Percentiles rank a stretch among this genome's conserved stretches.
Conservation (phyloP, 2,888 invertebrate genomes). For the Atrina japonica region DNA sequence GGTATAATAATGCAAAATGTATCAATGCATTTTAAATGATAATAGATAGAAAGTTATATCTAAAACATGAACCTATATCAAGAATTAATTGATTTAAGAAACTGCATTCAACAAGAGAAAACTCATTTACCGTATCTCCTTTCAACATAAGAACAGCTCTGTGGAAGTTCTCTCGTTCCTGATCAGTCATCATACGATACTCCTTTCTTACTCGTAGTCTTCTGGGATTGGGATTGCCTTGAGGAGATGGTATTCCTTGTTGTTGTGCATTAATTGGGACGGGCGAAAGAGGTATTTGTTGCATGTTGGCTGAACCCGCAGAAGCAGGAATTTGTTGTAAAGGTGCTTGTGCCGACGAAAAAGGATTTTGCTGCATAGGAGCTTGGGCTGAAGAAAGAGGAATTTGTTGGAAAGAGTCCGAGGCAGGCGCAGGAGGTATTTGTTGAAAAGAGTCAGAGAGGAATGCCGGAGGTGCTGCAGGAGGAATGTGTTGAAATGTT, state of each 20-base stretch:
- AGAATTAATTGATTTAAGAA: no score
- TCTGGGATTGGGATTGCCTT: conserved; percentile 3
- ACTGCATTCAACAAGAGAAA: no score
- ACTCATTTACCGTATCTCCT: conserved; percentile 66
- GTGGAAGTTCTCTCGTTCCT: conserved; percentile 61
- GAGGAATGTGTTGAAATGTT: no score
- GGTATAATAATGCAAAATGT: no score
- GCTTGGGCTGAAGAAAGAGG: neutral
- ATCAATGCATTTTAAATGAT: no score
- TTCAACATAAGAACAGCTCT: conserved; percentile 66
- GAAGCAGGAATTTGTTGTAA: neutral
- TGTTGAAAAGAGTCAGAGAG: no score
- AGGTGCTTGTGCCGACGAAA: neutral
- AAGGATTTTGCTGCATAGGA: neutral
- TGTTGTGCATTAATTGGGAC: neutral
- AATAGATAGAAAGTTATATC: no score
- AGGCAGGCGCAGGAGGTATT: no score
- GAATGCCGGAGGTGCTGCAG: no score
- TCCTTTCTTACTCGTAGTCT: conserved; percentile 61
- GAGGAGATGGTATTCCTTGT: conserved; percentile 1
- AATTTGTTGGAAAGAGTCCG: no score
- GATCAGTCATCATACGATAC: conserved; percentile 64
- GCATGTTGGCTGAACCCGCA: neutral
- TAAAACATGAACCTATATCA: no score
- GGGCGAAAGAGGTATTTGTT: conserved; percentile 9